Evolutionary conservation across 1,140 invertebrate genomes (phyloP), one percentile per base, ranked within the genome.

Genomic region (Drosophila gunungcola): DNA sequence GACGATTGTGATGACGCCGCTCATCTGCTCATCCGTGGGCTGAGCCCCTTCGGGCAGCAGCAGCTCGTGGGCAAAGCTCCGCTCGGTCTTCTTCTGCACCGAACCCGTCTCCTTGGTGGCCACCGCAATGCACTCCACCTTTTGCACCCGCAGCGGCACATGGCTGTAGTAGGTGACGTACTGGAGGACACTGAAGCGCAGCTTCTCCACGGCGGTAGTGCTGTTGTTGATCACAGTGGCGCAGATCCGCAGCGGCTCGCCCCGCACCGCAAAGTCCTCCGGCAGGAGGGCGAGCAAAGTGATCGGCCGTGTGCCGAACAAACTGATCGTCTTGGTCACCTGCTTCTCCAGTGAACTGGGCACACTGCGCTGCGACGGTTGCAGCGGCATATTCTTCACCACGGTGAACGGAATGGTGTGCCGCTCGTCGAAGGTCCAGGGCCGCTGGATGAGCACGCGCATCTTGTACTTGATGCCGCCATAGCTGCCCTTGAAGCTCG

Each of bases 381-480:
- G 82, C 27, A 91, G 32, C 6, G 90, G 83, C 73, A 91, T 80
- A 21, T 84, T 65, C 61, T 91, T 92, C 29, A 91, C 76, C 45
- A 92, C 77, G 13, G 79, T 90, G 32, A 92, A 72, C 6, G 84
- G 90, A 48, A 92, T 91, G 3, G 74, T 84, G 51, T 92, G 85
- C 4, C 85, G 80, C 46, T 92, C 88, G 48, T 92, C 90, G 13
- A 92, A 91, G 2, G 86, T 90, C 91, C 91, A 92, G 6, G 91
- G 86, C 2, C 82, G 56, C 49, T 91, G 91, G 6, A 92, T 90
- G 6, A 92, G 76, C 12, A 92, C 54, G n/a, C 91, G 81, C 73
- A 92, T 80, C 70, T 92, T 92, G 65, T 92, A 92, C 57, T 92
- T 92, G 45, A 92, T 92, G 12, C 79, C 89, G 46, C 91, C 91